phyloP scores from a whole-genome alignment of 2,113 vertebrate genomes.

The Ictalurus furcatus region DNA sequence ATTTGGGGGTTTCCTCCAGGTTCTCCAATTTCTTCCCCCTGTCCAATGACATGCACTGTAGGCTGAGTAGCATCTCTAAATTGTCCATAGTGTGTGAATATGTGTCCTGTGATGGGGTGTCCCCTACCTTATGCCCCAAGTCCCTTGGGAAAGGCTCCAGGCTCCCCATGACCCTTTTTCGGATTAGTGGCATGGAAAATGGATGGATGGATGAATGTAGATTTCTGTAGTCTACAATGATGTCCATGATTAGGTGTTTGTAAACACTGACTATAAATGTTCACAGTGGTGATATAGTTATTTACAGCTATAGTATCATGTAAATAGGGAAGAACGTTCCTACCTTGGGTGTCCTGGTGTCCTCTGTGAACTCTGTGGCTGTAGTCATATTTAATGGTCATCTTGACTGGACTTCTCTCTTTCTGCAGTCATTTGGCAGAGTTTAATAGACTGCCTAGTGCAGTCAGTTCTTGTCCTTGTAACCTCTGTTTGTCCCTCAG shows the following conservation, averaged over 20 bases:
- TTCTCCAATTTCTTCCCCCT: too few relatives aligned
- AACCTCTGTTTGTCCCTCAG: slow-evolving; percentile 51
- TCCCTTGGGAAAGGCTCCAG: too few relatives aligned
- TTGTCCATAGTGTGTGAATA: too few relatives aligned
- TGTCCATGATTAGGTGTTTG: not conserved
- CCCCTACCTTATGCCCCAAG: too few relatives aligned
- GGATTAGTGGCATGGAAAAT: too few relatives aligned
- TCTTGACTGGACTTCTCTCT: slow-evolving; percentile 5
- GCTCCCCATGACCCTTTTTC: too few relatives aligned
- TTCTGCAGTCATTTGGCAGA: not conserved
- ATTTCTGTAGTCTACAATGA: not conserved
- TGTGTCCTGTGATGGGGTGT: too few relatives aligned
- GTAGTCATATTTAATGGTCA: slow-evolving; percentile 22
- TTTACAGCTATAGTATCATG: not conserved
- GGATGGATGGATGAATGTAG: not conserved
- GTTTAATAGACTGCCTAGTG: slow-evolving; percentile 23
- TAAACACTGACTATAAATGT: not conserved
- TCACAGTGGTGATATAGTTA: not conserved
- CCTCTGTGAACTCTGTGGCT: slow-evolving; percentile 22
- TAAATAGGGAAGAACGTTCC: not conserved
- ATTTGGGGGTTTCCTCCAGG: too few relatives aligned
- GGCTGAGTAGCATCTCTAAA: too few relatives aligned
- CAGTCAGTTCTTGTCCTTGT: slow-evolving; percentile 43
- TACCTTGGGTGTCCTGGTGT: slow-evolving; percentile 6
- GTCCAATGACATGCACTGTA: too few relatives aligned